These are phyloP conservation scores for Steinernema khuongi DNA, from an alignment of 1,140 invertebrate genomes.

Conservation along the genomic window DNA sequence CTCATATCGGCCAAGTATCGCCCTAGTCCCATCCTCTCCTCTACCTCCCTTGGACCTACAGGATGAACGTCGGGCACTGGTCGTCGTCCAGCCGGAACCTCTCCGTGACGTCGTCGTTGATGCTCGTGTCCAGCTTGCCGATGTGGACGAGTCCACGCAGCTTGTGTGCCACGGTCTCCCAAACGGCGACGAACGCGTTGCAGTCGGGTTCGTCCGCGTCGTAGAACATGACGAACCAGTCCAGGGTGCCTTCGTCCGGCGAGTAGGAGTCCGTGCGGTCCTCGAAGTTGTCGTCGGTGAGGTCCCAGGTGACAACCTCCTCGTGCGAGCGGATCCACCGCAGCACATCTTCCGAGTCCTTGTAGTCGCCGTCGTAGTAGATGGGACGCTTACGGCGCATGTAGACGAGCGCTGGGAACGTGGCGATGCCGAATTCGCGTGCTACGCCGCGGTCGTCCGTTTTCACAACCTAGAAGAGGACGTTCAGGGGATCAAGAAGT, in stretches of 20 bases:
- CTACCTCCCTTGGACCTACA: conserved; percentile 30
- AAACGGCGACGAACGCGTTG: conserved; percentile 52
- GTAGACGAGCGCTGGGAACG: conserved; percentile 57
- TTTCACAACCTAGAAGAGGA: conserved; percentile 49
- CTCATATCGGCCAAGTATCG: too few relatives aligned
- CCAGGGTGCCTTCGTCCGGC: conserved; percentile 55
- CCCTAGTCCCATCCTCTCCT: too few relatives aligned
- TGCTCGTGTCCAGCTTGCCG: conserved; percentile 55
- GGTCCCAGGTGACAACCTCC: conserved; percentile 52
- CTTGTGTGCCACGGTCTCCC: conserved; percentile 59
- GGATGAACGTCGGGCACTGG: conserved; percentile 56
- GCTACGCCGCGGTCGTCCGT: conserved; percentile 58
- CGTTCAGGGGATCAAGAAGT: conserved; percentile 4
- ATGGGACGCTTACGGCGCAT: conserved; percentile 57
- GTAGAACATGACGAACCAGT: conserved; percentile 60
- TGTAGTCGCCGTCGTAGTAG: conserved; percentile 58
- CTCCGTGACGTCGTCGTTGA: conserved; percentile 57
- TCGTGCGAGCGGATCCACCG: conserved; percentile 58
- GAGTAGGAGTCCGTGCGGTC: conserved; percentile 50
- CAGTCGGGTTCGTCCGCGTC: conserved; percentile 56
- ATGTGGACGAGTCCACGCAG: conserved; percentile 55
- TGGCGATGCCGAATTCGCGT: conserved; percentile 52
- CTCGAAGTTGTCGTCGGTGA: conserved; percentile 57
- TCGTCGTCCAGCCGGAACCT: conserved; percentile 53
- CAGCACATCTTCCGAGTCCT: conserved; percentile 54